These are phyloP conservation scores for Xerus rutilus DNA, from an alignment of 2,797 vertebrate species.

Conservation along the genomic window DNA sequence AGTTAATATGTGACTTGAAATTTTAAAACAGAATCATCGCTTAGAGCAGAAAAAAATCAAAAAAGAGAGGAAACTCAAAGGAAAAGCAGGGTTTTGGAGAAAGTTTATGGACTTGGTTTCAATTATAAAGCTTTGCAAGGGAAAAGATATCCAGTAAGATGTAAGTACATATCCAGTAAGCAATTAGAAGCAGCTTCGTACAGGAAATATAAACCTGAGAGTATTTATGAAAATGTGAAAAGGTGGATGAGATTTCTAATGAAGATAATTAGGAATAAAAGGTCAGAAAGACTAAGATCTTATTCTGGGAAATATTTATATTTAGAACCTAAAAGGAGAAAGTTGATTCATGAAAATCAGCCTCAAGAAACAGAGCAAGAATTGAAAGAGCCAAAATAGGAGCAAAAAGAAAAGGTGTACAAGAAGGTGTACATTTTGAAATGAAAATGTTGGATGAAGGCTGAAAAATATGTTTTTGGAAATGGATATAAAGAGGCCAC, in stretches of 20 bases:
- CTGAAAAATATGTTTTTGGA: not conserved
- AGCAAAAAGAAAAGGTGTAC: not conserved
- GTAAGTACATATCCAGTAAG: not conserved
- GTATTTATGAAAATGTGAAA: conserved; percentile 2
- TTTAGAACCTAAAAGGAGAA: not conserved
- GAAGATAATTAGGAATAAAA: conserved; percentile 12
- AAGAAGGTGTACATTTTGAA: not conserved
- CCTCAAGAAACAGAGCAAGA: not conserved
- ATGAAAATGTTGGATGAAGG: conserved; percentile 2
- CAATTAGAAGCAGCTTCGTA: not conserved
- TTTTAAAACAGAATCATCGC: conserved; percentile 4
- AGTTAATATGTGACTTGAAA: not conserved
- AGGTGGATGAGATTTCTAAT: conserved; percentile 6
- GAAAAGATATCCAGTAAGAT: not conserved
- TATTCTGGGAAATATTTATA: not conserved
- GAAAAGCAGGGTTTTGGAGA: not conserved
- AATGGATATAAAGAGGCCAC: not conserved
- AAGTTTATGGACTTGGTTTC: not conserved
- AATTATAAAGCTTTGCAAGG: not conserved
- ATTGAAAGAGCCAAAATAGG: not conserved
- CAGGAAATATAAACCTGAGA: not conserved
- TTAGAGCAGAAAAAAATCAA: not conserved
- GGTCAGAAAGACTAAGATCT: not conserved
- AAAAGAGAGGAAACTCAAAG: not conserved
- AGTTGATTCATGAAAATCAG: not conserved